Evolutionary conservation across 2,797 vertebrate species (phyloP).

Genomic region (Neopelma chrysocephalum): DNA sequence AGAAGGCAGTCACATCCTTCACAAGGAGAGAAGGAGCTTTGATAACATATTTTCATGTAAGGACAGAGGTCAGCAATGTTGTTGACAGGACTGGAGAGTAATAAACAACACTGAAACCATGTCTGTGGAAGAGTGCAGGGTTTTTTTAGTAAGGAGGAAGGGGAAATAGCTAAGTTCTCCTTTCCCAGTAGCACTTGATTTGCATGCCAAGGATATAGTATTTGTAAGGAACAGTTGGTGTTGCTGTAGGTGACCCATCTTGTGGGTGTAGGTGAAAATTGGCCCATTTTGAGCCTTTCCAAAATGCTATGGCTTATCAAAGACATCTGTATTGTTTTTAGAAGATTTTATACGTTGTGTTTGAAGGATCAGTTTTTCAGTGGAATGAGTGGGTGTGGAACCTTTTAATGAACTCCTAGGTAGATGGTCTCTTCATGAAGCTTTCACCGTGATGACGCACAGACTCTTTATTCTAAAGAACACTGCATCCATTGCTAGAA

Average conservation of each 20-base stretch:
- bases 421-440: not conserved
- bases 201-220: not conserved
- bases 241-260: not conserved
- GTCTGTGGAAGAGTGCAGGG: not conserved
- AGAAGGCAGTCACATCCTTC: not conserved
- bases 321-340: not conserved
- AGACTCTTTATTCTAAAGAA: not conserved
- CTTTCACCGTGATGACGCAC: accelerated
- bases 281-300: not conserved
- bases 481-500: not conserved
- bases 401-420: not conserved
- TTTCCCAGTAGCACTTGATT: not conserved
- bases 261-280: not conserved
- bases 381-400: not conserved
- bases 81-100: not conserved
- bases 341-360: not conserved
- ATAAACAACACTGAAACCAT: not conserved
- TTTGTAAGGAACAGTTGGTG: not conserved
- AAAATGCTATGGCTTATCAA: not conserved
- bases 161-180: not conserved
- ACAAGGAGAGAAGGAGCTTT: not conserved
- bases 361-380: not conserved
- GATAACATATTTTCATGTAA: not conserved
- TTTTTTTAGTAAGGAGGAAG: not conserved
- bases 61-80: not conserved